These are phyloP conservation scores for Thinocorus orbignyianus DNA, from an alignment of 2,113 vertebrate species.

Conservation along the genomic window DNA sequence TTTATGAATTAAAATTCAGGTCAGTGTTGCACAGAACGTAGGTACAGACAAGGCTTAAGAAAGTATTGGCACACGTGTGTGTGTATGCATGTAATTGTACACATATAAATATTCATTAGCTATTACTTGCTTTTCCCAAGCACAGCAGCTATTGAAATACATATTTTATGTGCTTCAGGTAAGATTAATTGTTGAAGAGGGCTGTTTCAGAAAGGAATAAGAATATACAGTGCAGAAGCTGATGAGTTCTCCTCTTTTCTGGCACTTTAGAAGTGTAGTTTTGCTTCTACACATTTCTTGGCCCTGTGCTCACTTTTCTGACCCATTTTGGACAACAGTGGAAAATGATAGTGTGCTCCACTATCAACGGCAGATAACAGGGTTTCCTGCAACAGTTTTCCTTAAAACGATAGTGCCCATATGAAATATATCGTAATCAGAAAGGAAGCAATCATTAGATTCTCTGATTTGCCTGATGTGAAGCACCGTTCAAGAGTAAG, in stretches of 20 bases:
- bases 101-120: neutral
- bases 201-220: neutral
- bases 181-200: neutral
- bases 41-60: neutral
- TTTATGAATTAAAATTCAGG: neutral
- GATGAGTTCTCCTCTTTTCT: neutral
- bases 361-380: neutral
- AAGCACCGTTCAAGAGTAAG: neutral
- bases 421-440: neutral
- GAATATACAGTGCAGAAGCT: neutral
- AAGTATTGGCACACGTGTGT: fast-evolving
- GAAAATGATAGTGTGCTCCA: neutral
- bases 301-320: neutral
- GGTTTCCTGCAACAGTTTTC: neutral
- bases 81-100: too few relatives aligned
- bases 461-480: neutral
- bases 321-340: neutral
- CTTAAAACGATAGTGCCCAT: neutral
- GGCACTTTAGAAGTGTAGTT: neutral
- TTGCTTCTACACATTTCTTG: neutral
- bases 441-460: neutral
- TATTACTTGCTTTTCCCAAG: neutral
- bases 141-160: neutral
- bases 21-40: neutral
- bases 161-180: neutral